A percentile compares a stretch with the other conserved stretches of the same genome.
Evolutionary conservation across 2,888 invertebrate genomes (phyloP).

Genomic region (Epinotia ramella): DNA sequence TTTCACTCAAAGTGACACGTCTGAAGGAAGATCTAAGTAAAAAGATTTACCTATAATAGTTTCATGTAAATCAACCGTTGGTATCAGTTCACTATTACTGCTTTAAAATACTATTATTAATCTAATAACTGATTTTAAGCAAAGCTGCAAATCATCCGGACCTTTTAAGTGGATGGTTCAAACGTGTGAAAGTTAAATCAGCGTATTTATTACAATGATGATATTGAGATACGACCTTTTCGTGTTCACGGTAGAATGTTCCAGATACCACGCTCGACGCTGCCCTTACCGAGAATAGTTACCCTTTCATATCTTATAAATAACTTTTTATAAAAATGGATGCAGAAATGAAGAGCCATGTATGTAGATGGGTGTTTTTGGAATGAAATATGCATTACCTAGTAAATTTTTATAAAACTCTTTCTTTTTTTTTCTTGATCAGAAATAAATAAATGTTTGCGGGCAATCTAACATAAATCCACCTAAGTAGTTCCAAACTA

Average conservation of each 20-base stretch:
- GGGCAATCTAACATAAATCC: too few species aligned
- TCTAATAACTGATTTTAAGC: background rate
- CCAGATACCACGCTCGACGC: constrained; percentile 8
- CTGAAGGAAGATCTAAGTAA: too few species aligned
- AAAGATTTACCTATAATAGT: too few species aligned
- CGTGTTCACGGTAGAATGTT: background rate
- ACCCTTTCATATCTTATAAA: background rate
- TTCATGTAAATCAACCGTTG: background rate
- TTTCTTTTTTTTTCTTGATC: too few species aligned
- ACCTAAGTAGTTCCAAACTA: too few species aligned
- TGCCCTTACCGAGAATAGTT: constrained; percentile 21
- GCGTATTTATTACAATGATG: background rate
- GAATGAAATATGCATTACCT: too few species aligned
- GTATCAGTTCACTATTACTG: constrained; percentile 4
- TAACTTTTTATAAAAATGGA: constrained; percentile 5
- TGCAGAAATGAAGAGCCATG: background rate
- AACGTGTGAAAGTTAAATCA: background rate
- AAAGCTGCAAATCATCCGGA: constrained; percentile 3
- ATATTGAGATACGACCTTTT: background rate
- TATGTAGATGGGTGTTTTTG: background rate
- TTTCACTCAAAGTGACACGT: too few species aligned
- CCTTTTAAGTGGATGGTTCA: background rate
- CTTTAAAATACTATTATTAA: constrained; percentile 6
- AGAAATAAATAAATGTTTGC: too few species aligned
- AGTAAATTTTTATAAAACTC: too few species aligned